Evolutionary conservation across 2,888 invertebrate species (phyloP).

Genomic region (Frankliniella intonsa): DNA sequence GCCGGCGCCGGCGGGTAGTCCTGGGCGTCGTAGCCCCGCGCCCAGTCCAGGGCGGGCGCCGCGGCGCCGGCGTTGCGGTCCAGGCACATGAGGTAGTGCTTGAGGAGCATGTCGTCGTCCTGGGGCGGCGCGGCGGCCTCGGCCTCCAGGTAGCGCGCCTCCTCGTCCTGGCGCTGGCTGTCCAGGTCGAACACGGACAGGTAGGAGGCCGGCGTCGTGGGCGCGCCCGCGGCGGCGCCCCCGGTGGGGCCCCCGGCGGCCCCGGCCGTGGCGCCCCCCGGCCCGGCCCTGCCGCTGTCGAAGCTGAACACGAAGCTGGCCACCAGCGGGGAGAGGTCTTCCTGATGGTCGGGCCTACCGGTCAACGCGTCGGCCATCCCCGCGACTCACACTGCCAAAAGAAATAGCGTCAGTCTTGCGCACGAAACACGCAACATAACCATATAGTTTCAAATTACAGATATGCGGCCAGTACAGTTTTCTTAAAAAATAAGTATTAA

Average conservation of each 20-base stretch:
- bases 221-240: neutral
- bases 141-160: neutral
- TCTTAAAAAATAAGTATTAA: too few species aligned
- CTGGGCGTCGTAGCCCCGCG: neutral
- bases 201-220: neutral
- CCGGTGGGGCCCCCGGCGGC: neutral
- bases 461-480: too few species aligned
- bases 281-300: neutral
- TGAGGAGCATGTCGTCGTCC: constrained; percentile 7
- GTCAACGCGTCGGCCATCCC: neutral
- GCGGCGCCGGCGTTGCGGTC: neutral
- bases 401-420: neutral
- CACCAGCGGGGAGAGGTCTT: constrained; percentile 8
- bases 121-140: neutral
- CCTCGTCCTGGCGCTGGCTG: neutral
- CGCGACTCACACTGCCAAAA: neutral
- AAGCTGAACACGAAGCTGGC: constrained; percentile 24
- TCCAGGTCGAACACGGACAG: constrained; percentile 22
- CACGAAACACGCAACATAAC: neutral
- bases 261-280: neutral
- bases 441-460: too few species aligned
- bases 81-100: constrained; percentile 22
- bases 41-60: neutral
- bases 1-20: neutral
- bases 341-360: neutral